Evolutionary conservation across 2,888 invertebrate genomes (phyloP).

Genomic region (Amblyteles armatorius): DNA sequence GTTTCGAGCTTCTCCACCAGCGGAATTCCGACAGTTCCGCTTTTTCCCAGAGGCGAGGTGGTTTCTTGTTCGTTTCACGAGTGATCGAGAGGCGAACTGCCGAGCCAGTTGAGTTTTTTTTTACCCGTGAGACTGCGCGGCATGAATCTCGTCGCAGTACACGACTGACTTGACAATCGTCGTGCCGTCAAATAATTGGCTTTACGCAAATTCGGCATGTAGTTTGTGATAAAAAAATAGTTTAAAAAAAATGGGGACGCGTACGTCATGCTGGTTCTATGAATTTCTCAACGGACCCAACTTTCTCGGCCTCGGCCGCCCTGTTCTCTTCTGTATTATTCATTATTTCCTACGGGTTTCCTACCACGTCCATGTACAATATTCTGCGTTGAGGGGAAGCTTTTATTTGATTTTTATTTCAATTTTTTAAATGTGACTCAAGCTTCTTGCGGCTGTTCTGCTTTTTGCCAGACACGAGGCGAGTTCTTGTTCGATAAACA

Average conservation of each 20-base stretch:
- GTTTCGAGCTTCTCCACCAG: neutral
- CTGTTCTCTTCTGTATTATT: conserved; percentile 20
- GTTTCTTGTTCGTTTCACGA: conserved; percentile 38
- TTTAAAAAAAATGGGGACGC: conserved; percentile 3
- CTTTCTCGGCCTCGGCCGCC: neutral
- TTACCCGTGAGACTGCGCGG: neutral
- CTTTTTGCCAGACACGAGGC: neutral
- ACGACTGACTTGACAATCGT: conserved; percentile 50
- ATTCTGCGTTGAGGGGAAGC: neutral
- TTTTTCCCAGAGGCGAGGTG: neutral
- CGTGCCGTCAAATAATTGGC: conserved; percentile 58
- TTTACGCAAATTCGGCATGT: too few species aligned
- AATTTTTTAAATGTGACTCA: neutral
- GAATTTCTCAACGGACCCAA: conserved; percentile 16
- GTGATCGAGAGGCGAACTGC: conserved; percentile 2
- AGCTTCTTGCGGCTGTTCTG: neutral
- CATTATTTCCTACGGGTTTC: neutral
- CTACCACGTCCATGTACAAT: neutral
- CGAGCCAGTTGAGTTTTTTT: conserved; percentile 23
- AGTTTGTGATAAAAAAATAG: neutral
- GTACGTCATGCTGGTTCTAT: neutral
- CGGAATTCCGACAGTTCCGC: neutral
- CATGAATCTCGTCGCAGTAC: neutral
- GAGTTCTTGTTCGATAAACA: conserved; percentile 36
- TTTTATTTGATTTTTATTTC: neutral